Evolutionary conservation across 2,888 invertebrate genomes (phyloP).

Genomic region (Leptura quadrifasciata): DNA sequence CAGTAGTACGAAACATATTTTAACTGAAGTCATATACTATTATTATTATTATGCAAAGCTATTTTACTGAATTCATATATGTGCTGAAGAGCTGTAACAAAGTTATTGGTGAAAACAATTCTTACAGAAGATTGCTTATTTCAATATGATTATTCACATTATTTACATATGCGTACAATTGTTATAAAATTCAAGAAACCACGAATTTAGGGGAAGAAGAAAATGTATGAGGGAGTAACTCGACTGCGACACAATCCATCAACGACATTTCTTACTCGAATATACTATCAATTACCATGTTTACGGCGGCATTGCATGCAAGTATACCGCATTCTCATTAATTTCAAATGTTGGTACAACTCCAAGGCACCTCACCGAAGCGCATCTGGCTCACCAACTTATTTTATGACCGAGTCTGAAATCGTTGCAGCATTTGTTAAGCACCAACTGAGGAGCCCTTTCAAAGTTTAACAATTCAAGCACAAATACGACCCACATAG

Average conservation of each 20-base stretch:
- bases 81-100: no score
- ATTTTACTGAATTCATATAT: no score
- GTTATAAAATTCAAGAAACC: background rate
- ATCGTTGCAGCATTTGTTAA: slow-evolving; percentile 4
- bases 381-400: background rate
- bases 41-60: no score
- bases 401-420: background rate
- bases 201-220: background rate
- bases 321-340: slow-evolving; percentile 1
- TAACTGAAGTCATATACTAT: no score
- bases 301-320: background rate
- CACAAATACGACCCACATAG: background rate
- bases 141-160: no score
- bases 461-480: background rate
- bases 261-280: background rate
- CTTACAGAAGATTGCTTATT: no score
- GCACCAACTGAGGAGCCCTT: background rate
- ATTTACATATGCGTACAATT: background rate
- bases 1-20: no score
- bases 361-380: slow-evolving; percentile 7
- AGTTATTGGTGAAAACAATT: no score
- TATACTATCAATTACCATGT: background rate
- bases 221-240: background rate
- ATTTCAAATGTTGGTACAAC: background rate
- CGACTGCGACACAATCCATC: background rate